A percentile compares a stretch with the other conserved stretches of the same genome.
These are phyloP conservation scores for Sycophila sp. DNA, from an alignment of 1,140 invertebrate genomes.

Conservation along the genomic window DNA sequence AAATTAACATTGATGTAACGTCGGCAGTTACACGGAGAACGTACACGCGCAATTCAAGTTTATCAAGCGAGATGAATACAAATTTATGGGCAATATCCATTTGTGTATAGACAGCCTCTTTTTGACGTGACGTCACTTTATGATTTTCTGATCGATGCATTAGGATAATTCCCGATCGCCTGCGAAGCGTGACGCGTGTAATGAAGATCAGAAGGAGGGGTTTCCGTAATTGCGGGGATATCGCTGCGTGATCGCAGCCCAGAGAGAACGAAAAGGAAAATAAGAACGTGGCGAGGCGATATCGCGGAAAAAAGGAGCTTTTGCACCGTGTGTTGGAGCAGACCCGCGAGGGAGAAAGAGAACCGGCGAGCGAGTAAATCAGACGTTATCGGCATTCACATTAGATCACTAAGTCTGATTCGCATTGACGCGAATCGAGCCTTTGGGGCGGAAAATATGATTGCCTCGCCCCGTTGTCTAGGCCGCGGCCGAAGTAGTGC, in stretches of 20 bases:
- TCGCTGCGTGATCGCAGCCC: neutral
- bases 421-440: conserved; percentile 65
- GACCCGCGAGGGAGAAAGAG: conserved; percentile 11
- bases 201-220: no score
- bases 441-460: conserved; percentile 66
- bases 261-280: neutral
- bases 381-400: conserved; percentile 61
- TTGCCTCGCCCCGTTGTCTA: conserved; percentile 50
- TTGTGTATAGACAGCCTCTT: no score
- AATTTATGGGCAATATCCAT: neutral
- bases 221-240: neutral
- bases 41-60: no score
- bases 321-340: neutral
- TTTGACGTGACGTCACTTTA: no score
- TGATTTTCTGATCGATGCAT: neutral
- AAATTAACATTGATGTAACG: no score
- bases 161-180: neutral
- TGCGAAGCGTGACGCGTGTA: no score
- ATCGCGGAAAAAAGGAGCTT: conserved; percentile 8
- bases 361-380: conserved; percentile 53
- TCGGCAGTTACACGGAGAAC: no score
- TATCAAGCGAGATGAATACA: neutral
- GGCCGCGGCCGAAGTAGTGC: no score
- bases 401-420: conserved; percentile 67
- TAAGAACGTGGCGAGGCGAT: neutral